Percentiles rank a stretch among this genome's conserved stretches.
phyloP scores from a whole-genome alignment of 2,113 vertebrate genomes.

The Ibidorhyncha struthersii region DNA sequence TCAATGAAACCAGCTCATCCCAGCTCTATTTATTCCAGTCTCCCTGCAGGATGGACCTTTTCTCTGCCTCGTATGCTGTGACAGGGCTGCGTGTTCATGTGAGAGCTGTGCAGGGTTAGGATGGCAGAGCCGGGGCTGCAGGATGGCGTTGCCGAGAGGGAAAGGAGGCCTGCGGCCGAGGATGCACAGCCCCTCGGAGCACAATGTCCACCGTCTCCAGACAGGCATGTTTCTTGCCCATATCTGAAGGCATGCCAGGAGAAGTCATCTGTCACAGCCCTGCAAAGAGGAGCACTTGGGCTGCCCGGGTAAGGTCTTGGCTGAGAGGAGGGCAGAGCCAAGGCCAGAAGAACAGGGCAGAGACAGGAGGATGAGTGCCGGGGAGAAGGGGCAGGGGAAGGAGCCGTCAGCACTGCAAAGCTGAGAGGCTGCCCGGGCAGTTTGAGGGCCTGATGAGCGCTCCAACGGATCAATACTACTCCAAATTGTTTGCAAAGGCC shows the following conservation, averaged over 20 bases:
- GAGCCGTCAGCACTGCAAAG: not conserved
- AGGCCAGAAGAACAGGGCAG: rapidly evolving
- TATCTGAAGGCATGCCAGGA: not conserved
- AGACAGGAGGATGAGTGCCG: rapidly evolving
- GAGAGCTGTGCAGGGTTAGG: not conserved
- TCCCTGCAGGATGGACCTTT: not conserved
- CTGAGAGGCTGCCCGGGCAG: not conserved
- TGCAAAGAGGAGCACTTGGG: rapidly evolving
- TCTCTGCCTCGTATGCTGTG: not conserved
- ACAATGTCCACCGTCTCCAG: rapidly evolving
- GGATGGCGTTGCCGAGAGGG: rapidly evolving
- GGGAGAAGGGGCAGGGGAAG: not conserved
- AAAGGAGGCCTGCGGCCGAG: rapidly evolving
- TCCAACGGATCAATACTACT: not conserved
- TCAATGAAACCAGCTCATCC: not conserved
- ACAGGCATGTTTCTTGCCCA: not conserved
- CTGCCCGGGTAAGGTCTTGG: not conserved
- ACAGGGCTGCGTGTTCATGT: not conserved
- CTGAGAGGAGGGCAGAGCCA: not conserved
- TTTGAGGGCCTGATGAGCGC: not conserved
- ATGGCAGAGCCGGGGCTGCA: not conserved
- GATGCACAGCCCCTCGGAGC: not conserved
- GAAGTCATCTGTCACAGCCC: not conserved
- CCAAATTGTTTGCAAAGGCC: not conserved
- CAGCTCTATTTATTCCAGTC: not conserved